phyloP scores from a whole-genome alignment of 2,888 invertebrate genomes.

The Xestia rhomboidea region DNA sequence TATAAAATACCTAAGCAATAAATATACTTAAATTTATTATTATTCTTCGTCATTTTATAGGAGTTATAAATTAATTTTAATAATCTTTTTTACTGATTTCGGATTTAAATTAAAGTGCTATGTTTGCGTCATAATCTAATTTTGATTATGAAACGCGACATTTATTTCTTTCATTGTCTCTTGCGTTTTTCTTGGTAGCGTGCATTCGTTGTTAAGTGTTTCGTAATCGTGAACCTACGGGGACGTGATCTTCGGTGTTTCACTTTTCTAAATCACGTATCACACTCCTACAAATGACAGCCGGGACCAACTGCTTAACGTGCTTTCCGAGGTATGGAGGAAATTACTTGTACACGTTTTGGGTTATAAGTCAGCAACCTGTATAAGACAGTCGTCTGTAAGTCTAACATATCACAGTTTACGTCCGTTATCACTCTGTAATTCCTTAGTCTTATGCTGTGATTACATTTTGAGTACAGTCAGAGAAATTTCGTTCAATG shows the following conservation, averaged over 20 bases:
- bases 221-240: too few species aligned
- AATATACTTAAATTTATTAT: not conserved
- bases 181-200: too few species aligned
- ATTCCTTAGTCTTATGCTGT: conserved; percentile 33
- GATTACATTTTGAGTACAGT: conserved; percentile 46
- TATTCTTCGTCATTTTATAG: not conserved
- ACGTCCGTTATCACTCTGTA: conserved; percentile 29
- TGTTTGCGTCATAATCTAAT: not conserved
- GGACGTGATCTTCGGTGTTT: too few species aligned
- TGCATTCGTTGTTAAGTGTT: too few species aligned
- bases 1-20: not conserved
- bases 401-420: conserved; percentile 47
- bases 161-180: too few species aligned
- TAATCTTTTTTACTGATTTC: not conserved
- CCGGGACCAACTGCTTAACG: too few species aligned
- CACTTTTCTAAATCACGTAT: too few species aligned
- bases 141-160: too few species aligned
- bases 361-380: not conserved
- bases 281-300: too few species aligned
- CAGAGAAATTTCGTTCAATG: not conserved
- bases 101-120: not conserved
- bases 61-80: not conserved
- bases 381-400: conserved; percentile 5
- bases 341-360: too few species aligned
- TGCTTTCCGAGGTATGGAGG: too few species aligned